Base-by-base conservation (phyloP, 2,888 invertebrate genomes). In the Syritta pipiens region DNA sequence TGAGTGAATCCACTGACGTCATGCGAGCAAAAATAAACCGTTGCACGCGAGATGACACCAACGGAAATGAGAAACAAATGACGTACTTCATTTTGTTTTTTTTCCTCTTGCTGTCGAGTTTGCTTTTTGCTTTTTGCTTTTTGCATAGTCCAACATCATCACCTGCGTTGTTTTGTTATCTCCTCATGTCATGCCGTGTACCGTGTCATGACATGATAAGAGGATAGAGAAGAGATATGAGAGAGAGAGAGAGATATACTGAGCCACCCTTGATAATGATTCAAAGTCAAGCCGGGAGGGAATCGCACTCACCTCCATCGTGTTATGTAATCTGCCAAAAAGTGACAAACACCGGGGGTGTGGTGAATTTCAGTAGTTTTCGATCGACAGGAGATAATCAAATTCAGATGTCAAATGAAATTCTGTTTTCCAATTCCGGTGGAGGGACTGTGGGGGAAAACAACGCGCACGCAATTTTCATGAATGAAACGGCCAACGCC, bases 401-500 rank as follows among this genome's bases (percentile, higher is more conserved):
- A 14, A 7, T 4, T 19, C 4, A n/a, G 10, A 42, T 10, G 14
- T 42, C 6, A 37, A 6, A 3, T 12, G 14, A 37, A n/a, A n/a
- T n/a, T n/a, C n/a, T n/a, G n/a, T n/a, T n/a, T n/a, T n/a, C n/a
- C n/a, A n/a, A n/a, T n/a, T n/a, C n/a, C n/a, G n/a, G n/a, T n/a
- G n/a, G n/a, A n/a, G n/a, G n/a, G n/a, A n/a, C n/a, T n/a, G n/a
- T n/a, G n/a, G n/a, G n/a, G n/a, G n/a, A n/a, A 30, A 35, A 51
- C 9, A 26, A 4, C 14, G 12, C 7, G 6, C 14, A 1, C 6
- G 20, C 37, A 6, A 3, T 14, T 30, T 51, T 20, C 2, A 53
- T 44, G 24, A 53, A 32, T 53, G 42, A 65, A 42, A 65, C n/a
- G n/a, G 65, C 65, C 65, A 65, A 65, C 65, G 65, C 65, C 65